Base-by-base conservation (phyloP, 2,888 invertebrate genomes). In the Chrysolina oricalcia region DNA sequence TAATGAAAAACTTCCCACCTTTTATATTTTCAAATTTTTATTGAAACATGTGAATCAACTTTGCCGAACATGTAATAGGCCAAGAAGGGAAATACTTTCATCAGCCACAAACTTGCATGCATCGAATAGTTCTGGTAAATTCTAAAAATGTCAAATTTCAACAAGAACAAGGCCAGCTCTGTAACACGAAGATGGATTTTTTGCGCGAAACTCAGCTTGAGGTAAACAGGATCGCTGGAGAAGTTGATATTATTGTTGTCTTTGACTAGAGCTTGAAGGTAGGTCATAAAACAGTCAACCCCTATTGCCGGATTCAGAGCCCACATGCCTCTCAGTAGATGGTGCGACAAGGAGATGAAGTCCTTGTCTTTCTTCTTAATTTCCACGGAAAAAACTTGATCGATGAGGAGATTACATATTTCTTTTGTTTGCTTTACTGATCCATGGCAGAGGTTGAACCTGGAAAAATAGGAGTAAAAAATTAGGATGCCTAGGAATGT, bases 401-500 rank as follows among this genome's bases (percentile, higher is more conserved):
- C 91, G 69, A 91, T 88, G 0, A 94, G 86, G 48, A 90, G 84
- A 19, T 91, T 89, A 81, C 93, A 93, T 0, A 93, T 90, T 70
- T 90, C 89, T 27, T 89, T 91, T 0, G 95, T 93, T 84, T 94
- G 93, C 0, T 90, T 90, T 67, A 92, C 89, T 6, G 91, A 91
- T 0, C 90, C 90, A 1, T 91, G 91, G 84, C 94, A 94, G 2
- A 95, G 89, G 85, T 95, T 95, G 86, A 93, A 95, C 81, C 94
- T 93, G 86, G 46, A 87, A 85, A 8, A 66, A 64, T 66, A 64
- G 48, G 27, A 65, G 65, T 17, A 27, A 15, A 63, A 43, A 19
- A n/a, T 59, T 19, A 70, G 40, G n/a, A 46, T 4, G 2, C 27
- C 43, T 50, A 27, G 27, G 5, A 27, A 27, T 3, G 2, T 27